A percentile compares a stretch with the other conserved stretches of the same genome.
phyloP scores from a whole-genome alignment of 2,113 vertebrate species.

The Nibea albiflora region DNA sequence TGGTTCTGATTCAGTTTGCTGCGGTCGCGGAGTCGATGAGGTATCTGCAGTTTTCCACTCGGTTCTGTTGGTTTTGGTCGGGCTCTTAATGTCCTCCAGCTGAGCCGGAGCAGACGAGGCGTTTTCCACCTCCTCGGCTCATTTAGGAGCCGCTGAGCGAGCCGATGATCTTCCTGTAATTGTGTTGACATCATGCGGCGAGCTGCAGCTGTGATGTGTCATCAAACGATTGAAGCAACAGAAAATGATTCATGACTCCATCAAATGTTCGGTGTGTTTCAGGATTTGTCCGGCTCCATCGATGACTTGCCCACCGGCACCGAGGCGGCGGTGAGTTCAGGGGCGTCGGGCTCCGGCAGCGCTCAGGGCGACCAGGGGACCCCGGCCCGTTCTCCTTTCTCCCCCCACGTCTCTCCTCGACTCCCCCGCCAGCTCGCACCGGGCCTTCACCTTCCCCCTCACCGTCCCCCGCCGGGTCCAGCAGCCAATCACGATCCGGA shows the following conservation, averaged over 20 bases:
- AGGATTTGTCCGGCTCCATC: constrained; percentile 96
- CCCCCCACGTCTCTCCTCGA: constrained; percentile 92
- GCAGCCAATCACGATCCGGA: constrained; percentile 91
- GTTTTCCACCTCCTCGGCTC: not conserved
- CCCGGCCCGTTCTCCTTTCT: constrained; percentile 93
- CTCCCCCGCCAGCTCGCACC: constrained; percentile 87
- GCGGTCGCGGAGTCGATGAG: not conserved
- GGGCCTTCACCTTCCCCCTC: constrained; percentile 91
- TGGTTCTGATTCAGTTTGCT: not conserved
- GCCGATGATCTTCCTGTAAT: not conserved
- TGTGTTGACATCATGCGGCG: not conserved
- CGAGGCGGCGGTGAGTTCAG: constrained; percentile 91
- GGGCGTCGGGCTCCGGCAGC: constrained; percentile 90
- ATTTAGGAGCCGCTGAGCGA: not conserved
- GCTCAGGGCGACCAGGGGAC: constrained; percentile 93
- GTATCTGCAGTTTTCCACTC: not conserved
- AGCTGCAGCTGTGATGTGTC: not conserved
- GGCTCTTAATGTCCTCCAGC: not conserved
- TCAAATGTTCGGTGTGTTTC: constrained; percentile 10
- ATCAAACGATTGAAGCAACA: not conserved
- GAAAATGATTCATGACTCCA: not conserved
- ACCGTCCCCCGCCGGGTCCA: constrained; percentile 89
- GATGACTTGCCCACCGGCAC: constrained; percentile 95
- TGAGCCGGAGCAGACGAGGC: not conserved
- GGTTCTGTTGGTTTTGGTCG: constrained; percentile 18